Evolutionary conservation across 2,888 invertebrate species (phyloP).

Genomic region (Fragum whitleyi): DNA sequence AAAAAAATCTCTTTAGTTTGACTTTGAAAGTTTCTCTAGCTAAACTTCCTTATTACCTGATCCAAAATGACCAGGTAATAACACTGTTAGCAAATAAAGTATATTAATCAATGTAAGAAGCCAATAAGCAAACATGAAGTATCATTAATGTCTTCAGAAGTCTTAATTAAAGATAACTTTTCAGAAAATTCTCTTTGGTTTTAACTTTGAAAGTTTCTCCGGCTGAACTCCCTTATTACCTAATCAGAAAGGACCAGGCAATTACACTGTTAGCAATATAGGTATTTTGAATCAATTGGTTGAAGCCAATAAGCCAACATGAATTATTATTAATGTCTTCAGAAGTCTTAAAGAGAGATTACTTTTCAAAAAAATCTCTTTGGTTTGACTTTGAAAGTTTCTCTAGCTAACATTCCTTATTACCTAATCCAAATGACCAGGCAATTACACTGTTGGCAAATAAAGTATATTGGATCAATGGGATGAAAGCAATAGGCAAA

Average conservation of each 20-base stretch:
- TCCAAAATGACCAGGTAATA: background rate
- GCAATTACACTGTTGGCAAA: slow-evolving; percentile 14
- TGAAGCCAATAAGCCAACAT: too few species aligned
- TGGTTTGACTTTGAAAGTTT: background rate
- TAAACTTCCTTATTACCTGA: slow-evolving; percentile 6
- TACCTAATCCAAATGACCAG: background rate
- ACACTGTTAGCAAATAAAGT: background rate
- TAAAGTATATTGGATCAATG: too few species aligned
- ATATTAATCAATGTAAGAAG: too few species aligned
- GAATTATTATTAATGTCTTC: too few species aligned
- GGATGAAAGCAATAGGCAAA: background rate
- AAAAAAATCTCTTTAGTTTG: background rate
- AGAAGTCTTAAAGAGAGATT: too few species aligned
- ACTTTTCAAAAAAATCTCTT: too few species aligned
- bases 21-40: background rate
- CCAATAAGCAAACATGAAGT: too few species aligned
- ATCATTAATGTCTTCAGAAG: too few species aligned
- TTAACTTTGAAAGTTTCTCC: too few species aligned
- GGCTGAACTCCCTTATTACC: background rate
- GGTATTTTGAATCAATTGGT: too few species aligned
- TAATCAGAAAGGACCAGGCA: background rate
- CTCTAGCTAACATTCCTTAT: background rate
- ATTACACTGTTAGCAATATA: slow-evolving; percentile 11
- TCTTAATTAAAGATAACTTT: too few species aligned
- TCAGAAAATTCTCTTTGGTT: too few species aligned